These are phyloP conservation scores for Trimorus sp. DNA, from an alignment of 2,888 invertebrate genomes.

Conservation along the genomic window DNA sequence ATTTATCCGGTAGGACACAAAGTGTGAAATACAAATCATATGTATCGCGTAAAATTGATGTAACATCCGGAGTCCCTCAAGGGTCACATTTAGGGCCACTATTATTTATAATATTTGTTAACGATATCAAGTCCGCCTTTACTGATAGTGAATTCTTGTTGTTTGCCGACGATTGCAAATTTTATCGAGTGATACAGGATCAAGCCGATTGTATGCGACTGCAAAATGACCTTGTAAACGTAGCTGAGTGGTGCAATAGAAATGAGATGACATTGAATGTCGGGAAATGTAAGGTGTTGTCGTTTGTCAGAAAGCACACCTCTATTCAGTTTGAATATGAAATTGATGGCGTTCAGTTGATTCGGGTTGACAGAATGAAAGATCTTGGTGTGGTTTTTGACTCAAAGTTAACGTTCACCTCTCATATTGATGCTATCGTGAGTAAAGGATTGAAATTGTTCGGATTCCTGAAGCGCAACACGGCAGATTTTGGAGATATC, in stretches of 20 bases:
- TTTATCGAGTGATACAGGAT: neutral
- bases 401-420: neutral
- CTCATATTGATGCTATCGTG: no score
- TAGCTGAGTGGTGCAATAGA: neutral
- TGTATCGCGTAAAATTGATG: neutral
- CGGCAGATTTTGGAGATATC: neutral
- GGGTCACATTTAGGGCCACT: conserved; percentile 4
- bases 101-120: neutral
- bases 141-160: neutral
- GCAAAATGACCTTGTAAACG: neutral
- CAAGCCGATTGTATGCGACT: neutral
- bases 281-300: neutral
- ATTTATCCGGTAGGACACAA: neutral
- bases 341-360: neutral
- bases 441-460: neutral
- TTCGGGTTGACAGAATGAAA: neutral
- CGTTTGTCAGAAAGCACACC: neutral
- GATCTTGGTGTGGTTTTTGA: conserved; percentile 1
- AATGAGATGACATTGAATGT: neutral
- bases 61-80: conserved; percentile 1
- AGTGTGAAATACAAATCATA: neutral
- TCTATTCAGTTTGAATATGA: neutral
- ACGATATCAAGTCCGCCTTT: neutral
- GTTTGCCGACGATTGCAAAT: neutral
- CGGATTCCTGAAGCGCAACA: neutral